A percentile compares a stretch with the other conserved stretches of the same genome.
Conservation (phyloP, 2,113 vertebrate genomes). For the Catagonus wagneri region DNA sequence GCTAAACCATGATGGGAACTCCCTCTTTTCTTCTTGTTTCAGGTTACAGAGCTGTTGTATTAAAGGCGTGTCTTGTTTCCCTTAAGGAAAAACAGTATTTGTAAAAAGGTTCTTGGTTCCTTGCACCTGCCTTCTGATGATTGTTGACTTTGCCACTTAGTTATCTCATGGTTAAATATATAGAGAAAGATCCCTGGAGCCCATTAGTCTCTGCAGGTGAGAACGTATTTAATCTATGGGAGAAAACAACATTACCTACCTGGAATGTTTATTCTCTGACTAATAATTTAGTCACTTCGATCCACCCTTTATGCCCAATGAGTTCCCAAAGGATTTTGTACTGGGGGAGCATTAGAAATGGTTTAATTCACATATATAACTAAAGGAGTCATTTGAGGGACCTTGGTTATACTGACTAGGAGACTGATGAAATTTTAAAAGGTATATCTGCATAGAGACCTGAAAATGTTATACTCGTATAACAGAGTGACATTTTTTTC, state of each 20-base stretch:
- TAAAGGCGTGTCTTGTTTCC: constrained; percentile 72
- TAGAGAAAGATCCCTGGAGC: constrained; percentile 64
- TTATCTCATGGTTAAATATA: constrained; percentile 78
- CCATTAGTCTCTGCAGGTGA: constrained; percentile 69
- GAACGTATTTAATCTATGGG: constrained; percentile 72
- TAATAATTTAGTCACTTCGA: constrained; percentile 70
- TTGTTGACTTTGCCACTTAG: constrained; percentile 78
- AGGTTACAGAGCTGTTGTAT: constrained; percentile 62
- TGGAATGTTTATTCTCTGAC: constrained; percentile 78
- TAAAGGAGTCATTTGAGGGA: background rate
- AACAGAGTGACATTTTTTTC: background rate
- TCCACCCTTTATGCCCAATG: constrained; percentile 22
- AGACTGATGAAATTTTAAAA: constrained; percentile 23
- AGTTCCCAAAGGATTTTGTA: constrained; percentile 46
- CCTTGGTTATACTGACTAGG: background rate
- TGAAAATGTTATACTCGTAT: background rate
- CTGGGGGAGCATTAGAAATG: background rate
- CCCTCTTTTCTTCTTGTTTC: constrained; percentile 53
- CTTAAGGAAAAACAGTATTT: constrained; percentile 76
- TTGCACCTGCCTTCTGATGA: constrained; percentile 73
- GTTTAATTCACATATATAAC: constrained; percentile 15
- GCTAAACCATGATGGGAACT: too few relatives aligned
- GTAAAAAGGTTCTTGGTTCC: constrained; percentile 69
- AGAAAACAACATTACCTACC: constrained; percentile 79
- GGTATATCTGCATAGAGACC: background rate